Conservation (phyloP, 2,113 vertebrate species). For the Myanophis thanlyinensis region DNA sequence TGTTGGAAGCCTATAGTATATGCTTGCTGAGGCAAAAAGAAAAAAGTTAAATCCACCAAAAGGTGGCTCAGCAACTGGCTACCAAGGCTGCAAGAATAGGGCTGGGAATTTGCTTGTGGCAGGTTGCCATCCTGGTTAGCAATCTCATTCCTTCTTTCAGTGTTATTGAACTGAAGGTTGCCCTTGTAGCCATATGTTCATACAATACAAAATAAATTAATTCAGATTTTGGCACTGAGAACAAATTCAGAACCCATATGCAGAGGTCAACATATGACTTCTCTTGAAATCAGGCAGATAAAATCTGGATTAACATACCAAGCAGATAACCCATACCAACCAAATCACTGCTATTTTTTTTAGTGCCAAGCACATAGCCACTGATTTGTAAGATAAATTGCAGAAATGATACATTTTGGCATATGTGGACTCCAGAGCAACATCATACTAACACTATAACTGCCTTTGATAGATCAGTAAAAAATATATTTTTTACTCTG, state of each 20-base stretch:
- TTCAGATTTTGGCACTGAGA: neutral
- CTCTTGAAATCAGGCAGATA: neutral
- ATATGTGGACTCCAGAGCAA: neutral
- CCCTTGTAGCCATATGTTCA: neutral
- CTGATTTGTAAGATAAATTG: neutral
- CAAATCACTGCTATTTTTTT: neutral
- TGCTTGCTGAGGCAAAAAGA: neutral
- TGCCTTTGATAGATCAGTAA: neutral
- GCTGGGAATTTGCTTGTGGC: neutral
- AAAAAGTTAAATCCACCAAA: neutral
- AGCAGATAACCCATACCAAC: neutral
- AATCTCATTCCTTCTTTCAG: neutral
- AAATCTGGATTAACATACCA: neutral
- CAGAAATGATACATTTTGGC: neutral
- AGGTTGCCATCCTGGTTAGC: neutral
- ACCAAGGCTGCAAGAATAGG: neutral
- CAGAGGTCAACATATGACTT: neutral
- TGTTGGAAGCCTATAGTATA: neutral
- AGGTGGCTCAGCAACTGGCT: neutral
- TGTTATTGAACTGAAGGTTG: conserved; percentile 7
- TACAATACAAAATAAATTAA: neutral
- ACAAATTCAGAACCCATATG: neutral
- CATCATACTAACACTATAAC: neutral
- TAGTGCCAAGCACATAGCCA: neutral
- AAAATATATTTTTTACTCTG: neutral